Conservation (phyloP, 2,113 vertebrate species). For the Neopipo cinnamomea region DNA sequence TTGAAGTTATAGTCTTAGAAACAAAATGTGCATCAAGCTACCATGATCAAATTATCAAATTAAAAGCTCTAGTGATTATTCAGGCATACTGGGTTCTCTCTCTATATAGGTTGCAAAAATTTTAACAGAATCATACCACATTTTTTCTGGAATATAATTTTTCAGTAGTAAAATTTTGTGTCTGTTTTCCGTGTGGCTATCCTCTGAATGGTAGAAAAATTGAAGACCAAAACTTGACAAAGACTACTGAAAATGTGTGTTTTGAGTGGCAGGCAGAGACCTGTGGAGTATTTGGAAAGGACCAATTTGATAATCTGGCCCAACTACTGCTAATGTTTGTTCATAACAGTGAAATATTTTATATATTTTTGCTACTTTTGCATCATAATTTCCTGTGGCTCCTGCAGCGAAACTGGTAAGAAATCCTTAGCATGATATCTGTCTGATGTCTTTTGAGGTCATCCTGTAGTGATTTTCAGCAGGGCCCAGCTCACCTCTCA, state of each 20-base stretch:
- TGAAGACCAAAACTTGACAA: not conserved
- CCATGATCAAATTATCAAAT: not conserved
- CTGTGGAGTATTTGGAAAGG: not conserved
- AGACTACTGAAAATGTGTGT: not conserved
- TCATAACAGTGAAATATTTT: not conserved
- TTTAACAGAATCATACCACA: not conserved
- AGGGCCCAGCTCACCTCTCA: not conserved
- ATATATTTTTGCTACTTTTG: not conserved
- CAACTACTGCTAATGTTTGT: not conserved
- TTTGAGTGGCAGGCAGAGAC: not conserved
- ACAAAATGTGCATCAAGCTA: not conserved
- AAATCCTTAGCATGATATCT: not conserved
- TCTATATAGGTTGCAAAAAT: not conserved
- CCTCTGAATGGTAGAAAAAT: not conserved
- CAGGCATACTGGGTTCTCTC: not conserved
- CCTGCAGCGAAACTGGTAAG: not conserved
- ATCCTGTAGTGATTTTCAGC: fast-evolving
- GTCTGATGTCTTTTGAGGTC: not conserved
- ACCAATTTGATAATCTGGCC: not conserved
- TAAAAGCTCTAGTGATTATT: not conserved
- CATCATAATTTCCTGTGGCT: not conserved
- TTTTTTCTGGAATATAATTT: not conserved
- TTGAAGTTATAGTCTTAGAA: not conserved
- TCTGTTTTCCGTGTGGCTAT: not conserved
- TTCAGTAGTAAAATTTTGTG: not conserved